Conservation (phyloP, 2,888 invertebrate species). For the Bombylius discolor region DNA sequence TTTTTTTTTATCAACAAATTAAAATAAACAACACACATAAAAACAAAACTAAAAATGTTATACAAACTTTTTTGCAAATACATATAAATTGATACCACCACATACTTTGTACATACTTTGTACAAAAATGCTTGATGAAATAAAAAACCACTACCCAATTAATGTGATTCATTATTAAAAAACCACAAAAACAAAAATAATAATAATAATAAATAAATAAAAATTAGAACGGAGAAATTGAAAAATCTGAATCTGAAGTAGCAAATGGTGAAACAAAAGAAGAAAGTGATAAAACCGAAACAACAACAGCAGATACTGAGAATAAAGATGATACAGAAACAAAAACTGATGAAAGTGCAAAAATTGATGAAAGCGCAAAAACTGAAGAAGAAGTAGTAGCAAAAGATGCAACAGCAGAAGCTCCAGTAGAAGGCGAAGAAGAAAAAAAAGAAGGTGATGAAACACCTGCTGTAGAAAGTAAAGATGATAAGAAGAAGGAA, state of each 20-base stretch:
- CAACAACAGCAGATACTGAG: slow-evolving; percentile 16
- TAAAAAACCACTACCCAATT: no score
- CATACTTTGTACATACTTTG: no score
- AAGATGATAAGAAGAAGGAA: slow-evolving; percentile 8
- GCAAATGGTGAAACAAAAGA: background rate
- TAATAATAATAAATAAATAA: slow-evolving; percentile 21
- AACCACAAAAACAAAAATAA: no score
- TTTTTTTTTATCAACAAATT: no score
- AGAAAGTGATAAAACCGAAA: background rate
- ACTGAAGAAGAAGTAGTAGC: slow-evolving; percentile 13
- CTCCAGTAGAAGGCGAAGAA: background rate
- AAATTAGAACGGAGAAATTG: slow-evolving; percentile 28
- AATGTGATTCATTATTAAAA: no score
- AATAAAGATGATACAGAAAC: background rate
- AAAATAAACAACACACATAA: no score
- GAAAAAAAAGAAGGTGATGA: background rate
- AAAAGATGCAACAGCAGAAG: slow-evolving; percentile 6
- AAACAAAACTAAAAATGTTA: no score
- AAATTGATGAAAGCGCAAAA: slow-evolving; percentile 32
- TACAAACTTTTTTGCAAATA: no score
- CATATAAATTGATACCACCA: no score
- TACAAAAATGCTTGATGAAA: no score
- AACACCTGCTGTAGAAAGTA: slow-evolving; percentile 3
- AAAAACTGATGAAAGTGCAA: slow-evolving; percentile 27
- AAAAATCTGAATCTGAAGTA: background rate